A percentile compares a stretch with the other conserved stretches of the same genome.
Evolutionary conservation across 2,888 invertebrate species (phyloP).

Genomic region (Oasisia sp.): DNA sequence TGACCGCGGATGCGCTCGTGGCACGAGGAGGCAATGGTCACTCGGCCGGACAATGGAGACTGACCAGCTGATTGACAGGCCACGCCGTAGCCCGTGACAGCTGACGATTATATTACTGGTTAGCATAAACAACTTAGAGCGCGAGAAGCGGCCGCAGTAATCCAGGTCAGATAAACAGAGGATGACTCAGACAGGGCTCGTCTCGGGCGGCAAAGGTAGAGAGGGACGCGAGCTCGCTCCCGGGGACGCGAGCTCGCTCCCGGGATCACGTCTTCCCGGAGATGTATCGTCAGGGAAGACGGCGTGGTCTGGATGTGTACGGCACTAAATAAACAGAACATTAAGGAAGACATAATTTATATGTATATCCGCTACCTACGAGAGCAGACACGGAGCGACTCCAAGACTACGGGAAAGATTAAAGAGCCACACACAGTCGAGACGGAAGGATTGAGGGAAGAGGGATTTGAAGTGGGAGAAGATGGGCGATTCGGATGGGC

Average conservation of each 20-base stretch:
- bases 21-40: not conserved
- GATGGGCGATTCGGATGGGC: no score
- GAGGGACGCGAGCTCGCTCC: not conserved
- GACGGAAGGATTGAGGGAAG: no score
- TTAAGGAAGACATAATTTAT: not conserved
- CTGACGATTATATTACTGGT: conserved; percentile 13
- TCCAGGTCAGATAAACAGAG: conserved; percentile 6
- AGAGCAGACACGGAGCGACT: no score
- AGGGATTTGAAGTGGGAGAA: no score
- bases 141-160: not conserved
- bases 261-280: not conserved
- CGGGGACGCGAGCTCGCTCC: not conserved
- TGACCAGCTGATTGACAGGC: not conserved
- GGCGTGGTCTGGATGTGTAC: not conserved
- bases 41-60: not conserved
- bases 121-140: not conserved
- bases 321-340: not conserved
- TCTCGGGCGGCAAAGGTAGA: not conserved
- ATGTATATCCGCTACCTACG: not conserved
- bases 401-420: no score
- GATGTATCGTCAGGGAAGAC: not conserved
- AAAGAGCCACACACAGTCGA: no score
- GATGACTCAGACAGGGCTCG: not conserved
- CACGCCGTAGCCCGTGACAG: not conserved
- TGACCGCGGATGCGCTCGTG: not conserved